Evolutionary conservation across 2,113 vertebrate species (phyloP).

Genomic region (Callorhinus ursinus): DNA sequence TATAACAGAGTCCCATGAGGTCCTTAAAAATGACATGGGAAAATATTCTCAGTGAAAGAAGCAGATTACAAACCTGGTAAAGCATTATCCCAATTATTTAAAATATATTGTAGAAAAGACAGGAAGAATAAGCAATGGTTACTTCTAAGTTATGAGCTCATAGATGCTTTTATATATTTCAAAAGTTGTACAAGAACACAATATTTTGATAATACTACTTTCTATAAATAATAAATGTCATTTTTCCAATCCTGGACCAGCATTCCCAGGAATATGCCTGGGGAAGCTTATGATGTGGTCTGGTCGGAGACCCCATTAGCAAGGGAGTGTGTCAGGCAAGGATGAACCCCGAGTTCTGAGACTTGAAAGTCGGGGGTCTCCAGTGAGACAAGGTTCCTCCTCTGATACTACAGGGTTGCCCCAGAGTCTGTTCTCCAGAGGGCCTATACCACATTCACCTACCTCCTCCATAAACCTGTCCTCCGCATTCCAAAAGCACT

Average conservation of each 20-base stretch:
- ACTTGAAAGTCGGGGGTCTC: not conserved
- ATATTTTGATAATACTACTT: not conserved
- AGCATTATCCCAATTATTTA: not conserved
- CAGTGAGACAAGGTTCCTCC: not conserved
- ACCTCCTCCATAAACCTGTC: not conserved
- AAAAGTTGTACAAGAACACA: not conserved
- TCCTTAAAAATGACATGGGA: not conserved
- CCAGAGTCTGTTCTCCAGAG: not conserved
- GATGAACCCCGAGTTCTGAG: not conserved
- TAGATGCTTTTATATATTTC: not conserved
- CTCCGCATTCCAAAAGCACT: not conserved
- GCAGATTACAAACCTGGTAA: not conserved
- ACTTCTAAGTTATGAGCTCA: not conserved
- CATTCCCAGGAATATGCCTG: not conserved
- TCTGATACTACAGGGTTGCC: not conserved
- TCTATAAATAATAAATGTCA: not conserved
- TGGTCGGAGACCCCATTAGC: not conserved
- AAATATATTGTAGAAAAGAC: not conserved
- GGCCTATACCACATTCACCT: not conserved
- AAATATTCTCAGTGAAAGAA: not conserved
- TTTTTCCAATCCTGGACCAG: not conserved
- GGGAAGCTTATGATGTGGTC: not conserved
- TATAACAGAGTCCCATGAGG: not conserved
- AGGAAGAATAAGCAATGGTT: not conserved
- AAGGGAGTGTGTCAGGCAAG: not conserved